Evolutionary conservation across 2,797 vertebrate genomes (phyloP).

Genomic region (Neomorphus geoffroyi): DNA sequence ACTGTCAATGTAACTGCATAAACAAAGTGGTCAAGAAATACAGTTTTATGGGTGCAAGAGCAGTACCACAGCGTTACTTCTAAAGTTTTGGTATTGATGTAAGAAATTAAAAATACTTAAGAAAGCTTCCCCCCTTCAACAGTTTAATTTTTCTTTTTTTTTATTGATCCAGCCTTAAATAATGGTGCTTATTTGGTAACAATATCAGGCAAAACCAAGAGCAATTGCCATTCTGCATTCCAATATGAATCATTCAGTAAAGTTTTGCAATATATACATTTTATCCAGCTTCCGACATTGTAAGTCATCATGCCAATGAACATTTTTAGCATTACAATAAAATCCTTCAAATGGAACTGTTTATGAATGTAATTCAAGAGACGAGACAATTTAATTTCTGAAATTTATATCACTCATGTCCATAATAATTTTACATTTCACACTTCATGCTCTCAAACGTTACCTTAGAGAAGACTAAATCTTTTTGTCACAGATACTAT

Average conservation of each 20-base stretch:
- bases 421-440: slow-evolving; percentile 68
- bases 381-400: slow-evolving; percentile 66
- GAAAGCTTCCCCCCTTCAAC: neutral
- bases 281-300: slow-evolving; percentile 70
- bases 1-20: neutral
- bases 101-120: neutral
- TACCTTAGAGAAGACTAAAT: slow-evolving; percentile 66
- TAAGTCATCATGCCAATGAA: slow-evolving; percentile 72
- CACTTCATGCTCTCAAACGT: slow-evolving; percentile 77
- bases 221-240: slow-evolving; percentile 63
- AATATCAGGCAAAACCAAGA: slow-evolving; percentile 63
- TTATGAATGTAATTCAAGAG: slow-evolving; percentile 64
- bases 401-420: slow-evolving; percentile 65
- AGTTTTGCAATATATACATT: slow-evolving; percentile 62
- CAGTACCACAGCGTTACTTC: neutral
- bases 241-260: slow-evolving; percentile 53
- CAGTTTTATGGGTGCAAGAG: neutral
- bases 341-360: slow-evolving; percentile 61
- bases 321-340: slow-evolving; percentile 57
- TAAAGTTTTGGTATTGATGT: neutral
- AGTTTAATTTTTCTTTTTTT: slow-evolving; percentile 31
- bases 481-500: slow-evolving; percentile 60
- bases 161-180: slow-evolving; percentile 74
- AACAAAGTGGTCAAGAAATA: neutral
- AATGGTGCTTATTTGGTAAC: slow-evolving; percentile 59